Evolutionary conservation across 2,797 vertebrate genomes (phyloP).

Genomic region (Heteromormyrus szaboi): DNA sequence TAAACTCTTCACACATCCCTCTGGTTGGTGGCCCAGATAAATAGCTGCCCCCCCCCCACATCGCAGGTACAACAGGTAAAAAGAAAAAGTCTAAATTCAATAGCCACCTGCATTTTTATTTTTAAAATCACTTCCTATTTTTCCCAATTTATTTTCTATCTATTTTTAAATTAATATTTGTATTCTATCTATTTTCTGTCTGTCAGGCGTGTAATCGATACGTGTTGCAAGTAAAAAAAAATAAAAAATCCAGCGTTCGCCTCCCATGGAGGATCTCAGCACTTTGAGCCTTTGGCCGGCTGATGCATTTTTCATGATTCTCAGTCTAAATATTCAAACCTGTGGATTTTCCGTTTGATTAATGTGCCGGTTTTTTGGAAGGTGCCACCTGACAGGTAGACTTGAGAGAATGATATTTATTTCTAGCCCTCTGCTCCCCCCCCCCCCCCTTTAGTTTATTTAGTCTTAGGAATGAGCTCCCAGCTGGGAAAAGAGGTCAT

Average conservation of each 20-base stretch:
- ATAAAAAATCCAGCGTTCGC: not conserved
- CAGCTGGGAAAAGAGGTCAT: slow-evolving; percentile 29
- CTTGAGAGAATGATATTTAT: slow-evolving; percentile 49
- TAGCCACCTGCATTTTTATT: slow-evolving; percentile 24
- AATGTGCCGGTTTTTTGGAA: slow-evolving; percentile 43
- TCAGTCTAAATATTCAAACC: slow-evolving; percentile 44
- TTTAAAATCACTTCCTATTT: not conserved
- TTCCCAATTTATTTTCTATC: slow-evolving; percentile 22
- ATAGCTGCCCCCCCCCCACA: slow-evolving; percentile 8
- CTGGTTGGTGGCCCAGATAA: slow-evolving; percentile 20
- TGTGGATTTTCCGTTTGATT: slow-evolving; percentile 43
- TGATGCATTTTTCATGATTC: slow-evolving; percentile 37
- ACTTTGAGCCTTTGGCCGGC: slow-evolving; percentile 31
- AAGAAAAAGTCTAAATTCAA: slow-evolving; percentile 14
- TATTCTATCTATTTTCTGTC: slow-evolving; percentile 38
- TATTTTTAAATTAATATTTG: slow-evolving; percentile 45
- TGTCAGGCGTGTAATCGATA: slow-evolving; percentile 58
- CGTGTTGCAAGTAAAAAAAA: slow-evolving; percentile 43
- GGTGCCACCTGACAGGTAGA: slow-evolving; percentile 49
- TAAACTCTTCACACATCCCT: not conserved
- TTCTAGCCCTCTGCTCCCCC: slow-evolving; percentile 30
- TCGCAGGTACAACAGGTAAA: slow-evolving; percentile 14
- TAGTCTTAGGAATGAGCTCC: slow-evolving; percentile 33
- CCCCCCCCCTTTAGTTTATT: slow-evolving; percentile 43
- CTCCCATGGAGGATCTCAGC: slow-evolving; percentile 35